Base-by-base conservation (phyloP, 2,113 vertebrate genomes). In the Vimba vimba region DNA sequence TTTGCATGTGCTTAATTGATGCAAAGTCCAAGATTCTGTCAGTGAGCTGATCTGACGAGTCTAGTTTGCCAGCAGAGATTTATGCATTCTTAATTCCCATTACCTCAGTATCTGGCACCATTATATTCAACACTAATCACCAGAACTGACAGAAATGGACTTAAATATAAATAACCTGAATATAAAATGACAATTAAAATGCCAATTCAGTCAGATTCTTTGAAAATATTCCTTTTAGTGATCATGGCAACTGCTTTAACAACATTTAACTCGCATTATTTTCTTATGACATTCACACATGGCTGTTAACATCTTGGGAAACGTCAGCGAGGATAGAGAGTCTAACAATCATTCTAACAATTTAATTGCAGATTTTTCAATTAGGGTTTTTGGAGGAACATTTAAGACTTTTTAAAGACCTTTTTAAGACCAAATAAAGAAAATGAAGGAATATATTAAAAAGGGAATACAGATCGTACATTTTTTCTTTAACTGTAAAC, bases 51-150 rank as follows among this genome's bases (percentile, higher is more conserved):
- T 57, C 80, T 57, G 45, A 82, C 2, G 25, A 21, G 45, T 71
- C 30, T 30, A 33, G 30, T 33, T 33, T 73, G 66, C 81, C 81
- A 83, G 45, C 5, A 57, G 66, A 73, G 66, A 83, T 71, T 71
- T 83, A 36, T 55, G 27, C 80, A 39, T 39, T 36, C 30, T 83
- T 83, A 36, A 57, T 57, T 39, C 66, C 6, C 45, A 83, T 83
- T 73, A 69, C 45, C 27, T 55, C 81, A 83, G 64, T 57, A 57
- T 69, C 79, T 68, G 79, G 62, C 79, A 82, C 62, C 15, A 39
- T 83, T 25, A 83, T 36, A 17, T 71, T 39, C 11, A 55, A 39
- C 21, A 64, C 30, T 30, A 30, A 30, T 15, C 66, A 52, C 47
- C 2, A 57, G 10, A 71, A 36, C 79, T 55, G 30, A 69, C 45